A percentile compares a stretch with the other conserved stretches of the same genome.
Evolutionary conservation across 1,140 invertebrate genomes (phyloP).

Genomic region (Lanistes nyassanus): DNA sequence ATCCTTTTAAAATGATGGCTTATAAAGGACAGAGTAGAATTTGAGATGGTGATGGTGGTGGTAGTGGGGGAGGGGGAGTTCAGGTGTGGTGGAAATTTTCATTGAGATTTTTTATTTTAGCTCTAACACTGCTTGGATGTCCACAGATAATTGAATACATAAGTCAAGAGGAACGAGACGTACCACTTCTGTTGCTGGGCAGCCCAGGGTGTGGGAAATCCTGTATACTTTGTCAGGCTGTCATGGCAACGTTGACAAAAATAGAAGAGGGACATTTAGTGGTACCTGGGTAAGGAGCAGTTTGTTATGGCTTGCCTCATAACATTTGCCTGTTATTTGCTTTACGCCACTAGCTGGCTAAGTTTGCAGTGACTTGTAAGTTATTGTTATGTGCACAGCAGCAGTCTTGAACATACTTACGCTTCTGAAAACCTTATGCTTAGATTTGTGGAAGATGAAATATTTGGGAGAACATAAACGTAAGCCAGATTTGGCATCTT

Average conservation of each 20-base stretch:
- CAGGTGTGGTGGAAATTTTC: background rate
- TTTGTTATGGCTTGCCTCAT: background rate
- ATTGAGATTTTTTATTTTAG: background rate
- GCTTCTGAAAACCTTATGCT: no score
- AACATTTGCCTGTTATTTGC: no score
- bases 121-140: constrained; percentile 5
- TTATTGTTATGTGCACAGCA: no score
- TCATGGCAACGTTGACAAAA: constrained; percentile 41
- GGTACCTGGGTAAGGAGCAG: constrained; percentile 38
- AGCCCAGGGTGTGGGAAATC: constrained; percentile 59
- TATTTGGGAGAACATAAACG: no score
- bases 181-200: constrained; percentile 59
- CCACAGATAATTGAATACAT: constrained; percentile 61
- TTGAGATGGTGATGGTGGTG: no score
- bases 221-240: constrained; percentile 57
- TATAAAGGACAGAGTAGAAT: no score
- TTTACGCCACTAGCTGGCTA: no score
- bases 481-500: no score
- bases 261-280: constrained; percentile 39
- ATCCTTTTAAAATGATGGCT: no score
- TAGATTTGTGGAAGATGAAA: no score
- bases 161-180: constrained; percentile 57
- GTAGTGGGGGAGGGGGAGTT: background rate
- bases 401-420: no score
- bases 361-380: no score